Percentiles rank a stretch among this genome's conserved stretches.
phyloP scores from a whole-genome alignment of 1,140 invertebrate species.

The Bombus superbus region DNA sequence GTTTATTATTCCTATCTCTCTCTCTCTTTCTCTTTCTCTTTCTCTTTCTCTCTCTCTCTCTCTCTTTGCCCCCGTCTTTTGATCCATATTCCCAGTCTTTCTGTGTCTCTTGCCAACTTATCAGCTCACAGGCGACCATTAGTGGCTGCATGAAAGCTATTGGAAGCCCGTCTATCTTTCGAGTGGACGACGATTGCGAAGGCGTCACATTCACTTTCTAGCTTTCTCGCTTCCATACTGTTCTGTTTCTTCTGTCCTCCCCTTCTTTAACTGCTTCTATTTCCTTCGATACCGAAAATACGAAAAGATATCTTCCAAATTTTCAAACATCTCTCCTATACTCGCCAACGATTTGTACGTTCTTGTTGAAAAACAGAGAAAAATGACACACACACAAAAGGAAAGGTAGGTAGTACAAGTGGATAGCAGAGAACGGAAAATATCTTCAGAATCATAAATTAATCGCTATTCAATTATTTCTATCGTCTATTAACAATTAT shows the following conservation, averaged over 20 bases:
- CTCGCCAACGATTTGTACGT: too few species aligned
- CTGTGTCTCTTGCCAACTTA: constrained; percentile 46
- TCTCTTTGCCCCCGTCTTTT: constrained; percentile 12
- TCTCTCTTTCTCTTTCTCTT: constrained; percentile 33
- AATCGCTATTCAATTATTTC: not conserved
- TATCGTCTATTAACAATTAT: not conserved
- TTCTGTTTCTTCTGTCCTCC: constrained; percentile 41
- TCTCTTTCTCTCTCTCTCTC: constrained; percentile 39
- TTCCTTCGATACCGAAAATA: not conserved
- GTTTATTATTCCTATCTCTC: constrained; percentile 46
- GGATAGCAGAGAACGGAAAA: too few species aligned
- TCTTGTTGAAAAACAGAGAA: too few species aligned
- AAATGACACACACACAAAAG: too few species aligned
- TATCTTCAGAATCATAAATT: not conserved
- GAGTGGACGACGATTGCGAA: constrained; percentile 71
- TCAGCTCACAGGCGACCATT: constrained; percentile 76
- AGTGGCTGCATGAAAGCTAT: constrained; percentile 79
- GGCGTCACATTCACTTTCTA: constrained; percentile 65
- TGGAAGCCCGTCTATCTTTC: constrained; percentile 76
- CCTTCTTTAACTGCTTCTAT: constrained; percentile 31
- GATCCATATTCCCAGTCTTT: constrained; percentile 52
- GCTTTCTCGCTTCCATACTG: constrained; percentile 48
- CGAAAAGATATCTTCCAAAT: too few species aligned
- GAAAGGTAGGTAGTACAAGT: too few species aligned
- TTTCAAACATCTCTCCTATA: too few species aligned